Evolutionary conservation across 2,113 vertebrate genomes (phyloP).

Genomic region (Sinocyclocheilus anophthalmus): DNA sequence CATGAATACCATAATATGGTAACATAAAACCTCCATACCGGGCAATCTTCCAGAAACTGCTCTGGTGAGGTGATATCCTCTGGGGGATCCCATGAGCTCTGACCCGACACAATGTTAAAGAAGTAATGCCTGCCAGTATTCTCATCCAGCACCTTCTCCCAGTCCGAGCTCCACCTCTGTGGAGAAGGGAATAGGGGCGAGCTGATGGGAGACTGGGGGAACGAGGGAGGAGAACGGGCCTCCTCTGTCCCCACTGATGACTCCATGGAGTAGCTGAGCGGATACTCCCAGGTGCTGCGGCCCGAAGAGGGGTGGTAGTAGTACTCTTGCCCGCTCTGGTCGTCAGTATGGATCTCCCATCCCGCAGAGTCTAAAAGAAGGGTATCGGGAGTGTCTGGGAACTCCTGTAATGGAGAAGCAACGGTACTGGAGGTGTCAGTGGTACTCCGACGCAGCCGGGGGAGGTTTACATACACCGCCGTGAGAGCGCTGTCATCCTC

Average conservation of each 20-base stretch:
- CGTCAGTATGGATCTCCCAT: slow-evolving; percentile 90
- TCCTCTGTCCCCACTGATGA: slow-evolving; percentile 42
- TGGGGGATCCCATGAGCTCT: slow-evolving; percentile 89
- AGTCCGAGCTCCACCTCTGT: slow-evolving; percentile 69
- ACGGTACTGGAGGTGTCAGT: neutral
- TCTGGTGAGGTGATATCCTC: slow-evolving; percentile 59
- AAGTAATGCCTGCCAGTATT: slow-evolving; percentile 83
- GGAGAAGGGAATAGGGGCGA: slow-evolving; percentile 57
- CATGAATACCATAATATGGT: neutral
- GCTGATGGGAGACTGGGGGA: slow-evolving; percentile 57
- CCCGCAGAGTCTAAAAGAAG: slow-evolving; percentile 58
- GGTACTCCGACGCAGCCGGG: slow-evolving; percentile 71
- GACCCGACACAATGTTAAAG: slow-evolving; percentile 87
- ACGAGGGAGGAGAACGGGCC: slow-evolving; percentile 60
- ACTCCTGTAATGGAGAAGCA: neutral
- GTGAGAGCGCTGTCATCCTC: slow-evolving; percentile 63
- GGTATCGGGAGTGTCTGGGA: neutral
- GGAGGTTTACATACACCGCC: slow-evolving; percentile 86
- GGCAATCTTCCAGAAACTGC: slow-evolving; percentile 63
- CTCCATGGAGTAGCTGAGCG: slow-evolving; percentile 69
- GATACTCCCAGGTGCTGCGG: slow-evolving; percentile 90
- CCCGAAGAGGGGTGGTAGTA: slow-evolving; percentile 87
- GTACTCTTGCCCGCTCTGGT: slow-evolving; percentile 83
- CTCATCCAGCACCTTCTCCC: slow-evolving; percentile 86
- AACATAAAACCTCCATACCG: slow-evolving; percentile 65